Evolutionary conservation across 2,888 invertebrate species (phyloP).

Genomic region (Drosophila paracracens): DNA sequence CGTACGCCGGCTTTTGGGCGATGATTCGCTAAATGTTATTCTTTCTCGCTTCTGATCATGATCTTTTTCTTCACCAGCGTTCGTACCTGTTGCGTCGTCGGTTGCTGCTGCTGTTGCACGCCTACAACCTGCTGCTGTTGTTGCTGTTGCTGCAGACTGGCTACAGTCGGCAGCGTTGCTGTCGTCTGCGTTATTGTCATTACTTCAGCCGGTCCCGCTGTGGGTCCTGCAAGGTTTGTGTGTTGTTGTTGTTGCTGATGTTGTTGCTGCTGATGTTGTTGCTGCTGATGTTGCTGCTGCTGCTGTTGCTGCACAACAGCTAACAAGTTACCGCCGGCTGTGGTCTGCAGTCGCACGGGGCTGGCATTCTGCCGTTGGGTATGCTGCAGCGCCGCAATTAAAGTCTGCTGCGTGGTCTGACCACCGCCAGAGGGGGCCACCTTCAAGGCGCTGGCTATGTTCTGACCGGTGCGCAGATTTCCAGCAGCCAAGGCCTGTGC

Average conservation of each 20-base stretch:
- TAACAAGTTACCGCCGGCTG: constrained; percentile 86
- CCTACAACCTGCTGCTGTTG: constrained; percentile 44
- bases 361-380: constrained; percentile 87
- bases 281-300: constrained; percentile 63
- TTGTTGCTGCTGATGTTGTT: constrained; percentile 30
- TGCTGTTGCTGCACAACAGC: constrained; percentile 87
- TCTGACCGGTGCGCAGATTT: constrained; percentile 85
- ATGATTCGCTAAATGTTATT: constrained; percentile 76
- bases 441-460: constrained; percentile 86
- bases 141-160: constrained; percentile 69
- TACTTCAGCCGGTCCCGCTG: constrained; percentile 78
- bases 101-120: constrained; percentile 50
- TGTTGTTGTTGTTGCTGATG: constrained; percentile 45
- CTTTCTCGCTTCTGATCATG: constrained; percentile 84
- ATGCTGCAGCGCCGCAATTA: constrained; percentile 86
- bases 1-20: constrained; percentile 44
- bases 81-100: constrained; percentile 85
- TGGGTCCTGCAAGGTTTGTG: constrained; percentile 58
- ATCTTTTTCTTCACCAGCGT: constrained; percentile 85
- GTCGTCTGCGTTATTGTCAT: constrained; percentile 82
- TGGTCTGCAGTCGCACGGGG: constrained; percentile 87
- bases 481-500: constrained; percentile 86
- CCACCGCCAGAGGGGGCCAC: constrained; percentile 83
- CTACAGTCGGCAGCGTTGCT: constrained; percentile 58
- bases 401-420: constrained; percentile 86